Evolutionary conservation across 2,888 invertebrate genomes (phyloP).

Genomic region (Eupithecia subfuscata): DNA sequence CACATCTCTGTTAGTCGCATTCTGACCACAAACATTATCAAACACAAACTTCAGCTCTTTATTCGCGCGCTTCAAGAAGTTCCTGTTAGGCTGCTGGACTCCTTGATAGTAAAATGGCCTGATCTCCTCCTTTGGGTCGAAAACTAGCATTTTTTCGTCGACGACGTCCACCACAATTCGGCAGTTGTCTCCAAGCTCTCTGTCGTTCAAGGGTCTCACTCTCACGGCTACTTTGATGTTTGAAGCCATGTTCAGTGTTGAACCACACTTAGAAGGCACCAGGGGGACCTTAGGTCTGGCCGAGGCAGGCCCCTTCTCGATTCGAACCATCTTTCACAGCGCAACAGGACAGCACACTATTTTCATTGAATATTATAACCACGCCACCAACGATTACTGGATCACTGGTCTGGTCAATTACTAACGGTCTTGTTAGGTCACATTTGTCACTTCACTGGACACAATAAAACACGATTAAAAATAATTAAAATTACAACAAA

Average conservation of each 20-base stretch:
- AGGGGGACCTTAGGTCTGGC: slow-evolving; percentile 33
- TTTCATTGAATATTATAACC: slow-evolving; percentile 44
- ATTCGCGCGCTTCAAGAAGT: slow-evolving; percentile 90
- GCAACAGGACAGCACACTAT: slow-evolving; percentile 34
- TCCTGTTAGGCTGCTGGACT: slow-evolving; percentile 89
- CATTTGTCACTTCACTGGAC: slow-evolving; percentile 33
- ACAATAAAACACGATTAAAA: slow-evolving; percentile 16
- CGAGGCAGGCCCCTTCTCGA: slow-evolving; percentile 52
- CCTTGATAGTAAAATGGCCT: slow-evolving; percentile 94
- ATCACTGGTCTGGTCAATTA: slow-evolving; percentile 42
- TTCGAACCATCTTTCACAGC: slow-evolving; percentile 62
- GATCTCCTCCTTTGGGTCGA: slow-evolving; percentile 93
- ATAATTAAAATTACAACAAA: slow-evolving; percentile 6
- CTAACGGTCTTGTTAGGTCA: slow-evolving; percentile 46
- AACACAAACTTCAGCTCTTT: slow-evolving; percentile 95
- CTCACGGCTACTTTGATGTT: slow-evolving; percentile 93
- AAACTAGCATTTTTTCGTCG: slow-evolving; percentile 91
- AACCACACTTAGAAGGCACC: slow-evolving; percentile 72
- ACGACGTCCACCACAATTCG: slow-evolving; percentile 90
- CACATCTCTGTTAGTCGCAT: slow-evolving; percentile 88
- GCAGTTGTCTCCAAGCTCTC: slow-evolving; percentile 84
- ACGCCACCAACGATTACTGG: slow-evolving; percentile 17
- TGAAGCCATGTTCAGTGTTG: slow-evolving; percentile 77
- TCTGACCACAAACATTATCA: slow-evolving; percentile 90
- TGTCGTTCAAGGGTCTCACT: slow-evolving; percentile 90